Percentiles rank a stretch among this genome's conserved stretches.
phyloP scores from a whole-genome alignment of 2,113 vertebrate genomes.

The Merops nubicus region DNA sequence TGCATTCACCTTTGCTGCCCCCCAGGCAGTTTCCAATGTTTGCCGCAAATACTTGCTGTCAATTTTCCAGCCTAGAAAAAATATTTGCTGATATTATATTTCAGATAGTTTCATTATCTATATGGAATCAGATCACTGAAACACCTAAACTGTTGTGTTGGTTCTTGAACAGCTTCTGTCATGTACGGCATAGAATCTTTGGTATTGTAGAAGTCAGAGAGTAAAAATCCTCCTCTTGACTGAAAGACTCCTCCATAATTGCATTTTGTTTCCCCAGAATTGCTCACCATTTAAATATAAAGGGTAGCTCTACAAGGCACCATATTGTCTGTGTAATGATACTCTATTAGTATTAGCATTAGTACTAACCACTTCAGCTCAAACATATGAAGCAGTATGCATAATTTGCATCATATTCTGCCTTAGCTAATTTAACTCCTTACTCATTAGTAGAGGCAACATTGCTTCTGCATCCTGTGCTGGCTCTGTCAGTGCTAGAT shows the following conservation, averaged over 20 bases:
- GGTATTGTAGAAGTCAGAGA: not conserved
- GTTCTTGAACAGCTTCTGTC: not conserved
- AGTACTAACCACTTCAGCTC: not conserved
- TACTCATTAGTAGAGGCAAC: not conserved
- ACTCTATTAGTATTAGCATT: not conserved
- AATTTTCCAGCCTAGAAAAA: not conserved
- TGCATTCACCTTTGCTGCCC: not conserved
- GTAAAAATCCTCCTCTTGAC: not conserved
- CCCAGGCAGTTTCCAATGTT: not conserved
- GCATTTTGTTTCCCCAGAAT: not conserved
- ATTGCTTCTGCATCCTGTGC: not conserved
- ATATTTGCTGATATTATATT: not conserved
- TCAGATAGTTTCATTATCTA: not conserved
- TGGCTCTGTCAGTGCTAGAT: not conserved
- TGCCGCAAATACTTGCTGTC: not conserved
- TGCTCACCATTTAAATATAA: not conserved
- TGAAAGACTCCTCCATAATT: not conserved
- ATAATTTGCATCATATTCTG: not conserved
- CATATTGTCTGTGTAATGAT: not conserved
- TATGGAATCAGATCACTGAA: not conserved
- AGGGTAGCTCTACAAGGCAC: not conserved
- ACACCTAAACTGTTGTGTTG: not conserved
- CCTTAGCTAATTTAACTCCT: not conserved
- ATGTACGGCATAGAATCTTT: not conserved
- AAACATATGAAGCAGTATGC: not conserved